phyloP scores from a whole-genome alignment of 2,888 invertebrate species.

The Panopea generosa region DNA sequence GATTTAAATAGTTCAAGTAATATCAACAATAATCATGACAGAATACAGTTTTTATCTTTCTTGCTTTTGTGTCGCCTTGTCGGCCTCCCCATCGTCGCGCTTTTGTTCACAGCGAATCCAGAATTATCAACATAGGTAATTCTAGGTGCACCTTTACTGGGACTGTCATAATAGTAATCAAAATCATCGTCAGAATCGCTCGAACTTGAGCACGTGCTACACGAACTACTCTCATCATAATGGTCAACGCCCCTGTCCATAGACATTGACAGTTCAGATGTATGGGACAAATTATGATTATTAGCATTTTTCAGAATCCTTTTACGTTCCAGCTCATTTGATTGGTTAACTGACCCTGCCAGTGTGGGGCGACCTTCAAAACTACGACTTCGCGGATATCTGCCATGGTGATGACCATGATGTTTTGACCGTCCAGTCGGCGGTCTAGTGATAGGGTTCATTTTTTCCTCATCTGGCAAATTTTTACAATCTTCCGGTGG shows the following conservation, averaged over 20 bases:
- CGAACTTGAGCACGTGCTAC: constrained; percentile 91
- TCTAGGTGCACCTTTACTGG: constrained; percentile 91
- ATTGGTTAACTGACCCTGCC: constrained; percentile 44
- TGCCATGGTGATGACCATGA: constrained; percentile 45
- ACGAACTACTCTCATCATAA: constrained; percentile 88
- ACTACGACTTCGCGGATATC: constrained; percentile 78
- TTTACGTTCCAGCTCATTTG: constrained; percentile 52
- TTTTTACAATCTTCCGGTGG: constrained; percentile 54
- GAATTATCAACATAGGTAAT: constrained; percentile 97
- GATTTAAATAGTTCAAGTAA: too few relatives aligned
- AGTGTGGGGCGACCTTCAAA: constrained; percentile 77
- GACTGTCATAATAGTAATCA: constrained; percentile 92
- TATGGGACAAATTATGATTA: constrained; percentile 40
- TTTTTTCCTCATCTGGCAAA: constrained; percentile 76
- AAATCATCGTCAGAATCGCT: constrained; percentile 93
- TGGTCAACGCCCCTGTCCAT: constrained; percentile 61
- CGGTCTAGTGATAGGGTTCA: constrained; percentile 83
- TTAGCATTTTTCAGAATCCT: constrained; percentile 59
- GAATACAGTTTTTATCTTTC: constrained; percentile 78
- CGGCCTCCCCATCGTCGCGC: constrained; percentile 61
- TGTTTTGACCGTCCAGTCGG: constrained; percentile 50
- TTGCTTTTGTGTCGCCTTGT: constrained; percentile 57
- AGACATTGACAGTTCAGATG: constrained; percentile 55
- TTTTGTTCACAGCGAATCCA: constrained; percentile 67
- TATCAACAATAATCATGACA: constrained; percentile 67